phyloP scores from a whole-genome alignment of 1,140 invertebrate species.

The Drosophila ercepeae region DNA sequence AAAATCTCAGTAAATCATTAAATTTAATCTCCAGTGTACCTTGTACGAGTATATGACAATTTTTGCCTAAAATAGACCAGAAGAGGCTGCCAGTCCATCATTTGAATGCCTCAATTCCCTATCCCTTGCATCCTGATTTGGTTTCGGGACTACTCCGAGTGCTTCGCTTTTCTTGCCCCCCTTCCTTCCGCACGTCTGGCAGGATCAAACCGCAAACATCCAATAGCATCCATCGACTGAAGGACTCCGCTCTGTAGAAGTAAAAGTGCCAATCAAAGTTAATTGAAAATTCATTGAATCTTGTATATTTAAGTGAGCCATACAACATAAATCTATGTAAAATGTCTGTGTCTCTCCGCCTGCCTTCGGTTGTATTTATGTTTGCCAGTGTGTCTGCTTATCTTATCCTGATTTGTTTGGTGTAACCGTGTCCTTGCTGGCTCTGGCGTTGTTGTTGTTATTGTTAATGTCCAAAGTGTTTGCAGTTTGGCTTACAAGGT shows the following conservation, averaged over 20 bases:
- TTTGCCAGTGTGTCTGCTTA: conserved; percentile 16
- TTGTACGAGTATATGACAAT: conserved; percentile 18
- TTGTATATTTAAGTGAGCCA: conserved; percentile 75
- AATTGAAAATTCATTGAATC: conserved; percentile 82
- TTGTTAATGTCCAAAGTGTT: conserved; percentile 33
- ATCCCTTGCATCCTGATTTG: conserved; percentile 23
- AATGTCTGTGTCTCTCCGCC: conserved; percentile 13
- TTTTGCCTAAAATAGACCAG: conserved; percentile 23
- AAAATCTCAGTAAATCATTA: too few species aligned
- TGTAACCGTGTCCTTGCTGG: conserved; percentile 21
- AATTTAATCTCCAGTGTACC: not conserved
- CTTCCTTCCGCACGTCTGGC: not conserved
- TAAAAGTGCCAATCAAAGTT: conserved; percentile 81
- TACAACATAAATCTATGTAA: conserved; percentile 59
- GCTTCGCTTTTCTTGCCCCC: not conserved
- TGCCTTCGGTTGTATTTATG: conserved; percentile 7
- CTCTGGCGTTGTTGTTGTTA: conserved; percentile 17
- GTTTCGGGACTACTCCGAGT: not conserved
- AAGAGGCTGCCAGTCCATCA: conserved; percentile 51
- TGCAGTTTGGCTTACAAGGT: conserved; percentile 74
- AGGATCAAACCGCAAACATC: conserved; percentile 35
- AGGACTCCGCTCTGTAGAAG: conserved; percentile 37
- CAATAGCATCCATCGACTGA: conserved; percentile 8
- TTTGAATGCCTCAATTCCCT: conserved; percentile 43
- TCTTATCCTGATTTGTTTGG: conserved; percentile 24